These are phyloP conservation scores for Cosmorhoe ocellata DNA, from an alignment of 2,888 invertebrate species.

Conservation along the genomic window DNA sequence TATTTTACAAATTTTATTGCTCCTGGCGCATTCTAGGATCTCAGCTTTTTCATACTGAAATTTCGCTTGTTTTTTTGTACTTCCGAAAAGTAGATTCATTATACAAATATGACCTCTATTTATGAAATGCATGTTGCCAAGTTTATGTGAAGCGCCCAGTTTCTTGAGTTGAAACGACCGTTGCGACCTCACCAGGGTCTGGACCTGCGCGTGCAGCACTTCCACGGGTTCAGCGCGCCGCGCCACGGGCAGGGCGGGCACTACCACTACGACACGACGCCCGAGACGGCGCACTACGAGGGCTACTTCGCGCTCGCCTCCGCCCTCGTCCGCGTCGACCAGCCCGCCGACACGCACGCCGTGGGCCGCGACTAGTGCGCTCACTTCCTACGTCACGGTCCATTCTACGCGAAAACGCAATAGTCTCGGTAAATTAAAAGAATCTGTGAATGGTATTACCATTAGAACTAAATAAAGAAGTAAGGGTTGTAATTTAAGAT, in stretches of 20 bases:
- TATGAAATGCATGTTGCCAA: too few relatives aligned
- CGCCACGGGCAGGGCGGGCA: conserved; percentile 95
- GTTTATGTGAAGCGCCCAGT: too few relatives aligned
- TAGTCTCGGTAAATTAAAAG: too few relatives aligned
- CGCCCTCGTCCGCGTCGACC: conserved; percentile 88
- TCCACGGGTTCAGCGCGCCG: conserved; percentile 93
- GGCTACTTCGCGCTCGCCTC: conserved; percentile 93
- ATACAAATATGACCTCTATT: too few relatives aligned
- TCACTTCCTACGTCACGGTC: too few relatives aligned
- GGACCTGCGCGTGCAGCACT: conserved; percentile 97
- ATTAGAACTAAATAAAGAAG: not conserved
- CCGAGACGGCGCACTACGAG: conserved; percentile 92
- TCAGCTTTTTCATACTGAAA: too few relatives aligned
- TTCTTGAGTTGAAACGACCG: too few relatives aligned
- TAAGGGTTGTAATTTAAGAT: not conserved
- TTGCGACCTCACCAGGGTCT: conserved; percentile 83
- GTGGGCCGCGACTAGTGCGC: conserved; percentile 89
- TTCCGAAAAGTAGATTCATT: too few relatives aligned
- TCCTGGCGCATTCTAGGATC: too few relatives aligned
- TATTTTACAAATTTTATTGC: too few relatives aligned
- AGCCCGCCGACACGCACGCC: conserved; percentile 84
- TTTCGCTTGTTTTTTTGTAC: too few relatives aligned
- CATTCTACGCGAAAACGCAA: too few relatives aligned
- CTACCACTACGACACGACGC: conserved; percentile 97
- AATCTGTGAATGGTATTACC: not conserved